Percentiles rank a stretch among this genome's conserved stretches.
Evolutionary conservation across 2,888 invertebrate genomes (phyloP).

Genomic region (Nasonovia ribisnigri): DNA sequence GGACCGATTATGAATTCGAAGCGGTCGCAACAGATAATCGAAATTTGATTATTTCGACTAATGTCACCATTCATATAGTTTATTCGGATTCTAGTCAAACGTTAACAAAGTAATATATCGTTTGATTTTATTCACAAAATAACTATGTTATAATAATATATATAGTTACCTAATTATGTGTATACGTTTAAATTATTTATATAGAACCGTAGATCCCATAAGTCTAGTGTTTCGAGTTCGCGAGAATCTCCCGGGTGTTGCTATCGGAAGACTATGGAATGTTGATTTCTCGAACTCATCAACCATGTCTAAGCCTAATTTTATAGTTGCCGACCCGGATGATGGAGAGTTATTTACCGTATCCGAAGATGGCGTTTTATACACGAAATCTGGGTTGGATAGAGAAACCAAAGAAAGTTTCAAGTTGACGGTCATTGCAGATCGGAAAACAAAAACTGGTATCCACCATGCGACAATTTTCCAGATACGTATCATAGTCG

Average conservation of each 20-base stretch:
- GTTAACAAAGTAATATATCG: conserved; percentile 75
- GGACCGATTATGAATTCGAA: conserved; percentile 83
- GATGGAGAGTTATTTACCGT: conserved; percentile 84
- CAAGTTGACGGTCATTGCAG: conserved; percentile 83
- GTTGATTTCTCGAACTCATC: conserved; percentile 69
- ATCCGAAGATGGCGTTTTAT: conserved; percentile 82
- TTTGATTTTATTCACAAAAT: neutral
- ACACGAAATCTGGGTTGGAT: conserved; percentile 82
- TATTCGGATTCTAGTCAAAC: conserved; percentile 80
- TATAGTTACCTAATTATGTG: no score
- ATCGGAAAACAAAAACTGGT: conserved; percentile 84
- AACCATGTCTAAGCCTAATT: conserved; percentile 73
- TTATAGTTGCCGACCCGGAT: conserved; percentile 86
- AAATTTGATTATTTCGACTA: conserved; percentile 81
- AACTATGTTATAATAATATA: neutral
- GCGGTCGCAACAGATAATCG: conserved; percentile 81
- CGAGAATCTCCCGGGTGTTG: conserved; percentile 81
- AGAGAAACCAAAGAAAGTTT: conserved; percentile 81
- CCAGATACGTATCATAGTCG: conserved; percentile 79
- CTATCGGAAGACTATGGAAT: conserved; percentile 78
- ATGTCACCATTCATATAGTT: conserved; percentile 87
- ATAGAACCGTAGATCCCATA: conserved; percentile 72
- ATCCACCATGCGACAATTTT: conserved; percentile 61
- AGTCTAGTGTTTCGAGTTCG: conserved; percentile 82
- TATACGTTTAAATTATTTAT: neutral